A percentile compares a stretch with the other conserved stretches of the same genome.
Conservation (phyloP, 2,888 invertebrate genomes). For the Drosophila recens region DNA sequence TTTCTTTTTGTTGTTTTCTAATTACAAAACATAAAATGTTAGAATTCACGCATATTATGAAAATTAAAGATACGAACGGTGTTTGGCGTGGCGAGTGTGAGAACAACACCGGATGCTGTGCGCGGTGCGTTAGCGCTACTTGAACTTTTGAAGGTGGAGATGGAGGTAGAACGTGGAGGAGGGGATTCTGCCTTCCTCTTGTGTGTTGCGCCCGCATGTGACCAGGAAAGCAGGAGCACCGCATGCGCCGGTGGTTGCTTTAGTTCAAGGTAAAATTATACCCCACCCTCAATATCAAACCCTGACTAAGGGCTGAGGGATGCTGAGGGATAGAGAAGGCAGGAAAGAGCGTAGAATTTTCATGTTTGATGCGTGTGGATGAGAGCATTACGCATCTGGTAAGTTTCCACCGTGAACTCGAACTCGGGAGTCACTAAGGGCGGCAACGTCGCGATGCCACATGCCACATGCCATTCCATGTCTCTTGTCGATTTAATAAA, state of each 20-base stretch:
- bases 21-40: slow-evolving; percentile 78
- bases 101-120: slow-evolving; percentile 77
- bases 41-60: slow-evolving; percentile 81
- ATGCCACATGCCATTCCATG: slow-evolving; percentile 54
- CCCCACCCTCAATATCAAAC: not conserved
- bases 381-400: slow-evolving; percentile 73
- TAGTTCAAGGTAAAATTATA: slow-evolving; percentile 47
- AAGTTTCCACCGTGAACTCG: slow-evolving; percentile 53
- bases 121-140: slow-evolving; percentile 5
- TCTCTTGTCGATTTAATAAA: slow-evolving; percentile 78
- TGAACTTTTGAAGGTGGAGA: slow-evolving; percentile 5
- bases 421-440: slow-evolving; percentile 23
- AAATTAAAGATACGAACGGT: slow-evolving; percentile 77
- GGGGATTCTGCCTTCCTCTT: slow-evolving; percentile 21
- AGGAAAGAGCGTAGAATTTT: slow-evolving; percentile 51
- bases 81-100: slow-evolving; percentile 62
- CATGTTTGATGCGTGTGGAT: slow-evolving; percentile 71
- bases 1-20: slow-evolving; percentile 56
- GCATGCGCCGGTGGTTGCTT: slow-evolving; percentile 64
- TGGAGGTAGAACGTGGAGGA: slow-evolving; percentile 14
- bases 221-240: slow-evolving; percentile 42
- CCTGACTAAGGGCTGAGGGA: too few relatives aligned
- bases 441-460: slow-evolving; percentile 54
- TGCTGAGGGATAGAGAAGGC: slow-evolving; percentile 3
- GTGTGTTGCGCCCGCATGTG: slow-evolving; percentile 62